phyloP scores from a whole-genome alignment of 2,888 invertebrate species.

The Sminthurides aquaticus region DNA sequence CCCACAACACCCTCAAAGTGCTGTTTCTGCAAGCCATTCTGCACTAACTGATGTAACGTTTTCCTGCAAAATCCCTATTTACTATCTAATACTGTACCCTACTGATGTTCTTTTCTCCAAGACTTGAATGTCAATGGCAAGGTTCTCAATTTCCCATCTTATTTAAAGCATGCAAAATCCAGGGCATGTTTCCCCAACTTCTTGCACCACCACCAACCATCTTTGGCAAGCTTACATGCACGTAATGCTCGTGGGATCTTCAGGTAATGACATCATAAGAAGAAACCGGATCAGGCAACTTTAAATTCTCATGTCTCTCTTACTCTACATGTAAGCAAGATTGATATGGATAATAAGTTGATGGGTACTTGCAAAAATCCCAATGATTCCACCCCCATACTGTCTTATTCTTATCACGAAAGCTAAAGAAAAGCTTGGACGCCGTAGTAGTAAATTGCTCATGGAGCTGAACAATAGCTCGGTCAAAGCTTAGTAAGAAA shows the following conservation, averaged over 20 bases:
- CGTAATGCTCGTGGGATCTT: not conserved
- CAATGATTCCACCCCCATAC: too few relatives aligned
- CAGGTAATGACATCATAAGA: not conserved
- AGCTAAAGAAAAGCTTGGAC: too few relatives aligned
- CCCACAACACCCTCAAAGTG: too few relatives aligned
- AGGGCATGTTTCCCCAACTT: not conserved
- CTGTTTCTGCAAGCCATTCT: too few relatives aligned
- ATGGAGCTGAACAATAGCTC: too few relatives aligned
- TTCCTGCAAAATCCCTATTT: not conserved
- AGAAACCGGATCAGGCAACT: slow-evolving; percentile 3
- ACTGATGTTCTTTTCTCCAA: not conserved
- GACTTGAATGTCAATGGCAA: not conserved
- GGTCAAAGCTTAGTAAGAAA: too few relatives aligned
- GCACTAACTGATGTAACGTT: not conserved
- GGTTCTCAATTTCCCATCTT: not conserved
- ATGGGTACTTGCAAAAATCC: too few relatives aligned
- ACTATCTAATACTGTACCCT: too few relatives aligned
- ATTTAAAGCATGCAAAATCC: not conserved
- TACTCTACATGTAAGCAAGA: not conserved
- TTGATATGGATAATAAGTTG: too few relatives aligned
- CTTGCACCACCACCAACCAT: too few relatives aligned
- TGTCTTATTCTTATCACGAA: too few relatives aligned
- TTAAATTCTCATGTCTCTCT: not conserved
- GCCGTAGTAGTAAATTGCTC: too few relatives aligned
- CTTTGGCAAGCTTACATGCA: not conserved